phyloP scores from a whole-genome alignment of 2,113 vertebrate species.

The Lophotis ruficrista region DNA sequence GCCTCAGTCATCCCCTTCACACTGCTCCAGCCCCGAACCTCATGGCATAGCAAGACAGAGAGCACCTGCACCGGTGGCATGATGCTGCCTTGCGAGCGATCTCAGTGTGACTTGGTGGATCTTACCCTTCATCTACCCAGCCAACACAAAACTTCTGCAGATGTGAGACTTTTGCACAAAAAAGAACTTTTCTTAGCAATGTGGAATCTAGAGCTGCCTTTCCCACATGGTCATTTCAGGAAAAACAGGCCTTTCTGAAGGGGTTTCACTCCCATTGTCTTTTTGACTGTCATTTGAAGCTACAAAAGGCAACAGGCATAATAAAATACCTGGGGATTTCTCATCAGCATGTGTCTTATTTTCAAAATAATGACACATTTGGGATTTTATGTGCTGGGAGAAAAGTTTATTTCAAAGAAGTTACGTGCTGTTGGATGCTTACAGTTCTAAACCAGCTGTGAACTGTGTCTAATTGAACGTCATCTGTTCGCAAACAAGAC shows the following conservation, averaged over 20 bases:
- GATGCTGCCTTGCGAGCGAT: rapidly evolving
- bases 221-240: neutral
- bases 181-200: neutral
- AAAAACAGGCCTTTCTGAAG: neutral
- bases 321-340: neutral
- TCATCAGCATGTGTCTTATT: neutral
- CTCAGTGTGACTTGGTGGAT: neutral
- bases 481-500: neutral
- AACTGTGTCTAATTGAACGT: neutral
- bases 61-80: neutral
- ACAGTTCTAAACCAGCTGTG: neutral
- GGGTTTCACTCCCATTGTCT: neutral
- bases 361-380: neutral
- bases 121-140: neutral
- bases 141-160: neutral
- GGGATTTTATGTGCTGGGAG: neutral
- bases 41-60: rapidly evolving
- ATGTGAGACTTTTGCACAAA: neutral
- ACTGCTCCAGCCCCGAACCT: neutral
- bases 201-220: neutral
- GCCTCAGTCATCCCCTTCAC: neutral
- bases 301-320: neutral
- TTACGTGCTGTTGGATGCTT: neutral
- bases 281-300: neutral
- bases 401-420: neutral